Evolutionary conservation across 2,113 vertebrate genomes (phyloP), one percentile per base, ranked within the genome.

Genomic region (Motacilla alba): DNA sequence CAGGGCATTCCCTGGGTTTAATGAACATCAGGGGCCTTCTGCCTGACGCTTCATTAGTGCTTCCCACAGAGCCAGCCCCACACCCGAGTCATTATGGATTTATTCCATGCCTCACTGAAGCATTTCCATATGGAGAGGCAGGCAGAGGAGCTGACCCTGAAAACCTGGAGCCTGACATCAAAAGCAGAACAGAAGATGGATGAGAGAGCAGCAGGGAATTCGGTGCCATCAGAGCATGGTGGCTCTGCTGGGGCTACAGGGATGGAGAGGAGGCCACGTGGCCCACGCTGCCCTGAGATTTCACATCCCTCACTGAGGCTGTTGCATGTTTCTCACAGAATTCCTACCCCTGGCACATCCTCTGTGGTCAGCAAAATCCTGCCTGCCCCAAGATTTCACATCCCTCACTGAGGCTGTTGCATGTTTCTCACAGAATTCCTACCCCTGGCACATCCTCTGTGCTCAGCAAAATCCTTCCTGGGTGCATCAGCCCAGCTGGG

Each of bases 141-240:
- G 53, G 53, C 74, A 72, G 35, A 24, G 47, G 77, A 95, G 87
- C 81, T 77, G 90, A 93, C 59, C 90, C 88, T 70, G 83, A 74
- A 83, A 90, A 88, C 13, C 3, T 8, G 41, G 75, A 75, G 68
- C n/a, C 49, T 52, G 27, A 19, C 59, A 62, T 33, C 60, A 41
- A 74, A 79, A 0, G 3, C 50, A 49, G 44, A 62, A 15, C 24
- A 37, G 63, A 17, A 46, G 75, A 62, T 7, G 39, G 18, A 52
- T 12, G 50, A 28, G 11, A n/a, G 39, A 68, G 39, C 74, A 83
- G 6, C 9, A 22, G 56, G 77, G 80, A 55, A 30, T 30, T 7
- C 1, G 6, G 70, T 39, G 23, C 49, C 15, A 1, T 13, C 27
- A 19, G n/a, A 56, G 53, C 46, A 28, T 15, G 31, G 26, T 52